Evolutionary conservation across 1,140 invertebrate genomes (phyloP).

Genomic region (Dendroctonus valens): DNA sequence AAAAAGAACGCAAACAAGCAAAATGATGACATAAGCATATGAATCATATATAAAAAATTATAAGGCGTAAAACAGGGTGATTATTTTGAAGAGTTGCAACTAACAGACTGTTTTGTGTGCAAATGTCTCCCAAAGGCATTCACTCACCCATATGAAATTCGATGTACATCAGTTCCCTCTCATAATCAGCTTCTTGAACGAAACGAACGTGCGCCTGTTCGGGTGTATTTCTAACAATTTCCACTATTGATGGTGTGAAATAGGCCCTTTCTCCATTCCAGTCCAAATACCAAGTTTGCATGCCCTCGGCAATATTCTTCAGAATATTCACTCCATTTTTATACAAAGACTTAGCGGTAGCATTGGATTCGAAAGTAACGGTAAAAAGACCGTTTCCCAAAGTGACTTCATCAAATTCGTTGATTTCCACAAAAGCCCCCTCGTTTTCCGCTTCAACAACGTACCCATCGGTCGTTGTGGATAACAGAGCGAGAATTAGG

Average conservation of each 20-base stretch:
- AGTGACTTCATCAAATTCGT: not conserved
- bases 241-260: slow-evolving; percentile 1
- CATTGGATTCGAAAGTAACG: slow-evolving; percentile 8
- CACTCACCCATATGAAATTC: slow-evolving; percentile 17
- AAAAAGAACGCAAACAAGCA: too few species aligned
- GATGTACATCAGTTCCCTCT: slow-evolving; percentile 6
- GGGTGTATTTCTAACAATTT: slow-evolving; percentile 9
- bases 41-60: too few species aligned
- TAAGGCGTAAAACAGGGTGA: too few species aligned
- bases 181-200: slow-evolving; percentile 4
- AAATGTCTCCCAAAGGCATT: too few species aligned
- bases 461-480: too few species aligned
- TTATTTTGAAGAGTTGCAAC: too few species aligned
- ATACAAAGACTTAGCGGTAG: slow-evolving; percentile 1
- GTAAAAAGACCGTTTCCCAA: slow-evolving; percentile 11
- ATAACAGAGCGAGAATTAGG: too few species aligned
- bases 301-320: slow-evolving; percentile 1
- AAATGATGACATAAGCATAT: too few species aligned
- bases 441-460: not conserved
- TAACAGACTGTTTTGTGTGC: too few species aligned
- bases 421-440: slow-evolving; percentile 8
- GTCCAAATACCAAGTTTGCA: slow-evolving; percentile 19
- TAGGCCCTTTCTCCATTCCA: slow-evolving; percentile 21
- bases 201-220: slow-evolving; percentile 12
- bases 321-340: slow-evolving; percentile 14